These are phyloP conservation scores for Perca flavescens DNA, from an alignment of 2,113 vertebrate species.

Conservation along the genomic window DNA sequence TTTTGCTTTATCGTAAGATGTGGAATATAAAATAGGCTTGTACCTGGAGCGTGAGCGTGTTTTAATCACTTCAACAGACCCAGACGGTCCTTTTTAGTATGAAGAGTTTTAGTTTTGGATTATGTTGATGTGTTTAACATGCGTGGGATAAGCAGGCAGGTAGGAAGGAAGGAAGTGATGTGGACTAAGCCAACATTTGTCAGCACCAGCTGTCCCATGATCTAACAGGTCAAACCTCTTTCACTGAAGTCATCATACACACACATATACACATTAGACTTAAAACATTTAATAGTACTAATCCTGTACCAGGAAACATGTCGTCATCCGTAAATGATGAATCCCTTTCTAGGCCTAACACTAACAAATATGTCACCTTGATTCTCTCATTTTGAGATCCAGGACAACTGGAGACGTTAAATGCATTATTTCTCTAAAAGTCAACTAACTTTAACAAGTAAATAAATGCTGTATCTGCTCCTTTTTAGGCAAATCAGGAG, in stretches of 20 bases:
- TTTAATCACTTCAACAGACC: slow-evolving; percentile 46
- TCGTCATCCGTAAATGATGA: background rate
- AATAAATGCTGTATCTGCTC: background rate
- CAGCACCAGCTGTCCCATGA: slow-evolving; percentile 32
- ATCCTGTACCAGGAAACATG: background rate
- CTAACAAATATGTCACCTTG: slow-evolving; percentile 15
- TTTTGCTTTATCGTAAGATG: slow-evolving; percentile 42
- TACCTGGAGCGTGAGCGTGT: slow-evolving; percentile 23
- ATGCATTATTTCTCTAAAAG: background rate
- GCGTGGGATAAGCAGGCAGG: slow-evolving; percentile 17
- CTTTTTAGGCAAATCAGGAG: background rate
- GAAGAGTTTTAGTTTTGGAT: slow-evolving; percentile 24
- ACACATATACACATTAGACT: background rate
- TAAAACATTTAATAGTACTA: background rate
- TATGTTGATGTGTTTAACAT: slow-evolving; percentile 59
- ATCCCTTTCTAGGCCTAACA: background rate
- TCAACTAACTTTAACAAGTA: background rate
- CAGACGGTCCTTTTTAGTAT: slow-evolving; percentile 12
- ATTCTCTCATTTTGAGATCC: slow-evolving; percentile 24
- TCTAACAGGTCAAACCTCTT: slow-evolving; percentile 22
- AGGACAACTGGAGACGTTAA: background rate
- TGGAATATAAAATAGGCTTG: slow-evolving; percentile 29
- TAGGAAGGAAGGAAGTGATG: slow-evolving; percentile 39
- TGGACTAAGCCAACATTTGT: slow-evolving; percentile 35
- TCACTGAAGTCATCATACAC: slow-evolving; percentile 25